Evolutionary conservation across 2,113 vertebrate species (phyloP).

Genomic region (Nettapus auritus): DNA sequence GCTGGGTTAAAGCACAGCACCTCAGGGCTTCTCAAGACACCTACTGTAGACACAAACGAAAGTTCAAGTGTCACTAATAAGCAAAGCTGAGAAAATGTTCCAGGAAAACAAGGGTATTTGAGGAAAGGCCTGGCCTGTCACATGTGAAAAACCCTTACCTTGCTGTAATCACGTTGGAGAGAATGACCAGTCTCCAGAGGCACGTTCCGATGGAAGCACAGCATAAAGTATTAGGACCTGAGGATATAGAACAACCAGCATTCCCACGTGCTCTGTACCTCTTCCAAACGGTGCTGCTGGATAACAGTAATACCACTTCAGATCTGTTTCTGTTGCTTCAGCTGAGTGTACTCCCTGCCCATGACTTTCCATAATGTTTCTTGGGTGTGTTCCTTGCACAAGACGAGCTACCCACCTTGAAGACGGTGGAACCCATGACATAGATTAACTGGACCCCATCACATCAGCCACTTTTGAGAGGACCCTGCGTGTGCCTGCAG

Average conservation of each 20-base stretch:
- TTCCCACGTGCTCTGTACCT: neutral
- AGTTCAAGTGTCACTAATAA: neutral
- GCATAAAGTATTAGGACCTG: rapidly evolving
- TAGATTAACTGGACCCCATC: neutral
- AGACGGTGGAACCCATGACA: neutral
- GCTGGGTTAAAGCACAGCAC: no score
- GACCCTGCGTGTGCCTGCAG: neutral
- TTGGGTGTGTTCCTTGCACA: neutral
- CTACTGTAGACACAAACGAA: neutral
- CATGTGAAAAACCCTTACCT: neutral
- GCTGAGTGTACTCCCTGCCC: neutral
- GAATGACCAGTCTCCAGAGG: neutral
- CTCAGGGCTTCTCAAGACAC: neutral
- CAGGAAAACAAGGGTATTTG: neutral
- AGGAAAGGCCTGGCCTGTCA: neutral
- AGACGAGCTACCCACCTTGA: neutral
- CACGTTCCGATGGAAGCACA: neutral
- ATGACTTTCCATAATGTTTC: neutral
- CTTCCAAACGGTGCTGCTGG: neutral
- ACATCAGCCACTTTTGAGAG: neutral
- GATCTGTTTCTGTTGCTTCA: neutral
- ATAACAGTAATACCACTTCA: neutral
- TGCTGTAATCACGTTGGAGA: neutral
- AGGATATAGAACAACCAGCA: neutral
- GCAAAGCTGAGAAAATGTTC: neutral